A percentile compares a stretch with the other conserved stretches of the same genome.
Evolutionary conservation across 2,113 vertebrate species (phyloP).

Genomic region (Syrmaticus mikado): DNA sequence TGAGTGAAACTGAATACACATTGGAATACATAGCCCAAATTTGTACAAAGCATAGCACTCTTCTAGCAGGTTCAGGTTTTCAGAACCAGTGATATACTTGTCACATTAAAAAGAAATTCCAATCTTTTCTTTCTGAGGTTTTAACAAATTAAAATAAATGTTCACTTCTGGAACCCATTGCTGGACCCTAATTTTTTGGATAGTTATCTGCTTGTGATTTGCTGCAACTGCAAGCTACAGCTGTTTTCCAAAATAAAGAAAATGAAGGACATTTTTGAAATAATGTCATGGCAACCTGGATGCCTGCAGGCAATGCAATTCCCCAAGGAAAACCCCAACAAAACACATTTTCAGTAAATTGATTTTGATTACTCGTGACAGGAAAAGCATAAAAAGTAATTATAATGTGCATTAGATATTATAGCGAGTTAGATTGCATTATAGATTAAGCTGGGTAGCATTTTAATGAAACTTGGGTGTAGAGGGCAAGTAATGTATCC

Average conservation of each 20-base stretch:
- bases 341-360: constrained; percentile 61
- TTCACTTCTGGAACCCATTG: not conserved
- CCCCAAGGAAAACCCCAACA: not conserved
- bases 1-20: not conserved
- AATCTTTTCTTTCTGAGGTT: not conserved
- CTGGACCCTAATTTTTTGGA: not conserved
- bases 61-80: not conserved
- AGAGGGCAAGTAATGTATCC: not conserved
- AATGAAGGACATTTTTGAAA: constrained; percentile 20
- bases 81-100: not conserved
- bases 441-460: constrained; percentile 42
- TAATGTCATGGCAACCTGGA: constrained; percentile 25
- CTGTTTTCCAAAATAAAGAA: constrained; percentile 21
- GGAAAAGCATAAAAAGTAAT: constrained; percentile 55
- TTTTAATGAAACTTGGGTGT: constrained; percentile 11
- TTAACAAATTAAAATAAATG: constrained; percentile 10
- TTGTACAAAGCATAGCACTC: not conserved
- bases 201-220: not conserved
- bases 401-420: constrained; percentile 53
- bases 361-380: constrained; percentile 56
- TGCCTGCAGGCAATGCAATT: constrained; percentile 48
- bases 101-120: not conserved
- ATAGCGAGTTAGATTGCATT: constrained; percentile 53
- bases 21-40: not conserved
- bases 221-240: constrained; percentile 7